Conservation (phyloP, 2,888 invertebrate species). For the Agapostemon virescens region DNA sequence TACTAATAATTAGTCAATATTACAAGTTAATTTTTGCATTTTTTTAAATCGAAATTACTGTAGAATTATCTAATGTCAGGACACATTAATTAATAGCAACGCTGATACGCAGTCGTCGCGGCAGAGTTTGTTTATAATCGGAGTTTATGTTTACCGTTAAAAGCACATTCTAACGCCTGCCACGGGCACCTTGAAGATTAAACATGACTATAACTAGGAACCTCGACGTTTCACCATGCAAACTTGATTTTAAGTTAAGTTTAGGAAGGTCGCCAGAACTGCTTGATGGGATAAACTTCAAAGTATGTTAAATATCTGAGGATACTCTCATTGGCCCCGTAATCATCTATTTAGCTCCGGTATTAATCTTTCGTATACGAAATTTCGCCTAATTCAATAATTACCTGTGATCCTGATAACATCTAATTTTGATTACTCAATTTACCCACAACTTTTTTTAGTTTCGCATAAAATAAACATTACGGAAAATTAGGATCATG, state of each 20-base stretch:
- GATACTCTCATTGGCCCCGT: background rate
- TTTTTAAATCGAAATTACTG: too few relatives aligned
- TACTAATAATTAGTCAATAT: too few relatives aligned
- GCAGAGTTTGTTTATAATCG: background rate
- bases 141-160: background rate
- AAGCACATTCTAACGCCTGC: background rate
- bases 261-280: background rate
- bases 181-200: background rate
- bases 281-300: background rate
- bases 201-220: background rate
- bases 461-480: too few relatives aligned
- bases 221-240: background rate
- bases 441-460: too few relatives aligned
- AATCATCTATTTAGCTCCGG: background rate
- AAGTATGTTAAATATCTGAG: background rate
- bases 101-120: background rate
- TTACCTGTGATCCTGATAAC: background rate
- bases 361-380: background rate
- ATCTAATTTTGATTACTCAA: too few relatives aligned
- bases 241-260: conserved; percentile 31
- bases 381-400: background rate
- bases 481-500: too few relatives aligned
- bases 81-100: background rate
- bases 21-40: too few relatives aligned
- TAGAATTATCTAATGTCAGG: background rate